Base-by-base conservation (phyloP, 2,888 invertebrate genomes). In the Epistrophe eligans region DNA sequence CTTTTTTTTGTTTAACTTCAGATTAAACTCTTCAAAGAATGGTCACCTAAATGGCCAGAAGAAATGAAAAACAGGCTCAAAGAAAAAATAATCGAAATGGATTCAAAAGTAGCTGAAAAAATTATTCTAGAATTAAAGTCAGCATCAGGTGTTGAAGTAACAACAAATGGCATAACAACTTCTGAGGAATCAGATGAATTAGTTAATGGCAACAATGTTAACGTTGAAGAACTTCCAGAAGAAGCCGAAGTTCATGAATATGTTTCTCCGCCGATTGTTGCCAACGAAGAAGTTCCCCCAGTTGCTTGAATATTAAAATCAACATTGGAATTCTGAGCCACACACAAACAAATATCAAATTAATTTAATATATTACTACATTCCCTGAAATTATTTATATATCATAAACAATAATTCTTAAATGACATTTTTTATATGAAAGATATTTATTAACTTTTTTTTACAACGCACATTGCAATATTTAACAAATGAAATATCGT, bases 1-100 rank as follows among this genome's bases (percentile, higher is more conserved):
- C 32, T 32, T 32, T 32, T 32, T 35, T 45, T 45, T 8, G 7
- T 19, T 19, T 50, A 11, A 10, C 19, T 50, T 87, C 91, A 96
- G 96, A 95, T 96, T 64, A 97, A 97, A 93, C 92, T 97, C 57
- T 97, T 97, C 90, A 95, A 95, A 90, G 96, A 97, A 92, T 97
- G 97, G 97, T 96, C 95, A 90, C 94, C 95, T 17, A 95, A 95
- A 89, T 97, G 97, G 97, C 94, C 95, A 8, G 94, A 95, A 58
- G 96, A 96, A 87, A 96, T 97, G 88, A 96, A 95, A 90, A 95
- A 95, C 48, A 94, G 95, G 88, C 94, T 97, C 43, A 93, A 97
- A 48, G 94, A 95, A 77, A 95, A 95, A 87, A 94, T 97, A 35
- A 94, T 95, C 35, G 96, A 96, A 90, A 94, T 95, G 55, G 97